Evolutionary conservation across 2,888 invertebrate genomes (phyloP).

Genomic region (Lasioglossum malachurum): DNA sequence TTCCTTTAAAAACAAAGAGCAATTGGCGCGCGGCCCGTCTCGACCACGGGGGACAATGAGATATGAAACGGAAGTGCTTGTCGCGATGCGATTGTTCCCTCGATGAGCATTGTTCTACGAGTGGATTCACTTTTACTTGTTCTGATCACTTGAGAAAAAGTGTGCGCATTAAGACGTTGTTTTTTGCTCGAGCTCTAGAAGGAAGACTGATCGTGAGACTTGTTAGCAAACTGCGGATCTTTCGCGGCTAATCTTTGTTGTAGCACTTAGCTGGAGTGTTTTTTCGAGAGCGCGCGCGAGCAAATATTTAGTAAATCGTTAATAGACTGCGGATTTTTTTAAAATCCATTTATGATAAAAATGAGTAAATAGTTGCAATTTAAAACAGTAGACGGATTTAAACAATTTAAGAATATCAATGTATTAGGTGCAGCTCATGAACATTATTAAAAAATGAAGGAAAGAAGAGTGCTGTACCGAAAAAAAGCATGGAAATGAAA

Average conservation of each 20-base stretch:
- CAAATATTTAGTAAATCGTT: no score
- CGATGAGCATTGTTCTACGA: conserved; percentile 27
- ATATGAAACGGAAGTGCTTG: conserved; percentile 5
- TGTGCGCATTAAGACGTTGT: neutral
- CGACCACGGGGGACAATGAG: neutral
- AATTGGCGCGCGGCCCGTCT: neutral
- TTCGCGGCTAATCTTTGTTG: neutral
- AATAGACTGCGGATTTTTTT: no score
- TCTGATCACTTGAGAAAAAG: conserved; percentile 6
- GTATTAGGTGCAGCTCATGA: no score
- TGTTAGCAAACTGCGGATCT: neutral
- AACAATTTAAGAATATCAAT: no score
- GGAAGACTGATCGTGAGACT: neutral
- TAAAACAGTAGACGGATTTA: no score
- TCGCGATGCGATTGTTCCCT: conserved; percentile 19
- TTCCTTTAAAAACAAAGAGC: conserved; percentile 22
- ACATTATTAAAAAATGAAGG: no score
- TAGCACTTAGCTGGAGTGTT: neutral
- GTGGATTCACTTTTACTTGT: neutral
- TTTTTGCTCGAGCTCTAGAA: neutral
- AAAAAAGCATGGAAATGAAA: no score
- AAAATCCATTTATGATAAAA: no score
- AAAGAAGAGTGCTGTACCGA: no score
- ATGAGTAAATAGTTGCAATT: no score
- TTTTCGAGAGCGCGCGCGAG: no score